Percentiles rank a stretch among this genome's conserved stretches.
Conservation (phyloP, 2,113 vertebrate species). For the Callocephalon fimbriatum region DNA sequence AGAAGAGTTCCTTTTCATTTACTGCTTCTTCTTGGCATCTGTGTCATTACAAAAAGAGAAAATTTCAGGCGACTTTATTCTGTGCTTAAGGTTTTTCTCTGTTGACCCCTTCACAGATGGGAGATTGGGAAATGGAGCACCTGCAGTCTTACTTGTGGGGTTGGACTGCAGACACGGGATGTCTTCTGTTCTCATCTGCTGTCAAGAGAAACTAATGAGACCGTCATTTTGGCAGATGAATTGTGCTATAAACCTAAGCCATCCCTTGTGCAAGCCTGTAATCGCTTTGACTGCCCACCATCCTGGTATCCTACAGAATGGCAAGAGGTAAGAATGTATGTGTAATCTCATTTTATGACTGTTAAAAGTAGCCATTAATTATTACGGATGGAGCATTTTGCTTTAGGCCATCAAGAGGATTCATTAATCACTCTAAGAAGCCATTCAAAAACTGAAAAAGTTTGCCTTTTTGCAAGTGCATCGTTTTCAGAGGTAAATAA, state of each 20-base stretch:
- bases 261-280: conserved; percentile 88
- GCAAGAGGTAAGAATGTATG: conserved; percentile 83
- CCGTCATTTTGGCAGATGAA: conserved; percentile 80
- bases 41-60: background rate
- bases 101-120: conserved; percentile 83
- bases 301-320: conserved; percentile 88
- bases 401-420: background rate
- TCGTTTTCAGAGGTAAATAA: background rate
- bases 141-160: conserved; percentile 92
- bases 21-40: background rate
- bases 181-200: conserved; percentile 86
- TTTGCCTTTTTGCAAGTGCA: background rate
- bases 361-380: background rate
- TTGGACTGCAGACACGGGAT: conserved; percentile 89
- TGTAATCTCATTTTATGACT: background rate
- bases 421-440: background rate
- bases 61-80: background rate
- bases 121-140: conserved; percentile 89
- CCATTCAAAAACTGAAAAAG: background rate
- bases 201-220: conserved; percentile 83
- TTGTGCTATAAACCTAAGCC: conserved; percentile 88
- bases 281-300: conserved; percentile 94
- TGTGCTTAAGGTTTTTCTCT: conserved; percentile 24
- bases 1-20: background rate
- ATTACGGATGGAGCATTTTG: background rate